Conservation (phyloP, 2,797 vertebrate species). For the Myotis daubentonii region DNA sequence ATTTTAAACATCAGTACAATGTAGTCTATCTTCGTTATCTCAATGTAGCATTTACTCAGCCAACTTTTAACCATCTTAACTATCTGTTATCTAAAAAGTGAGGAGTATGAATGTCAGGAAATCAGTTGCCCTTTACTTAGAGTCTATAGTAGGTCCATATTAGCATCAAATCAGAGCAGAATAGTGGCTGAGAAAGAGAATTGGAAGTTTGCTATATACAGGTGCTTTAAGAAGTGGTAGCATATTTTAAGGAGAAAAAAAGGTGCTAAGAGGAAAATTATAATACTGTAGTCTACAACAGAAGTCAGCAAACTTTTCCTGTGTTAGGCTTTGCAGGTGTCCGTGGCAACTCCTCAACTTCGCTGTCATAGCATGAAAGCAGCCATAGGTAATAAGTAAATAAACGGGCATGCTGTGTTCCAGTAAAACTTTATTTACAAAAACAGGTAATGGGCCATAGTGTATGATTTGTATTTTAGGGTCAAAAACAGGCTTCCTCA, state of each 20-base stretch:
- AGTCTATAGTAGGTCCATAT: not conserved
- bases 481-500: slow-evolving; percentile 24
- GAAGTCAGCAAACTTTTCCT: not conserved
- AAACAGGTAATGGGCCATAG: not conserved
- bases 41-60: slow-evolving; percentile 10
- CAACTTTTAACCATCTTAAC: not conserved
- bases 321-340: not conserved
- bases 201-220: slow-evolving; percentile 3
- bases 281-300: not conserved
- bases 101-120: not conserved
- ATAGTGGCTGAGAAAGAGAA: slow-evolving; percentile 24
- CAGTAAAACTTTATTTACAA: slow-evolving; percentile 21
- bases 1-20: not conserved
- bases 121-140: not conserved
- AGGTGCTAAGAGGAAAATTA: slow-evolving; percentile 7
- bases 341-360: not conserved
- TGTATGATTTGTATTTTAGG: not conserved
- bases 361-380: not conserved
- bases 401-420: not conserved
- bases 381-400: not conserved
- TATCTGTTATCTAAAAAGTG: slow-evolving; percentile 5
- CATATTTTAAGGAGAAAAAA: slow-evolving; percentile 53
- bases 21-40: slow-evolving; percentile 14
- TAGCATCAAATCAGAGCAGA: slow-evolving; percentile 26
- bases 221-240: not conserved